These are phyloP conservation scores for Liparis tanakae DNA, from an alignment of 2,797 vertebrate genomes.

Conservation along the genomic window DNA sequence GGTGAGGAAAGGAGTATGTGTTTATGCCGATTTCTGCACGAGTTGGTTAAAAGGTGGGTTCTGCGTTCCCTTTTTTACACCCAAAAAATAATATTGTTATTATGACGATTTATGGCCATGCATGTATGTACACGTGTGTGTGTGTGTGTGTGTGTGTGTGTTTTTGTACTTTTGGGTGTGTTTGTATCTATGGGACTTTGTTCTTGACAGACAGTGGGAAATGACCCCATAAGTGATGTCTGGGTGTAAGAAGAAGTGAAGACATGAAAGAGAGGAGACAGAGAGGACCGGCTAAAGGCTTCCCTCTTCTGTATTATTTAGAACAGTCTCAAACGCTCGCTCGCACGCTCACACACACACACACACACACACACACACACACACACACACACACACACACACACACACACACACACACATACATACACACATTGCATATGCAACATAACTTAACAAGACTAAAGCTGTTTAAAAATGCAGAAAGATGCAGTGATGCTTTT, in stretches of 20 bases:
- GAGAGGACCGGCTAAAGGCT: conserved; percentile 51
- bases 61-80: conserved; percentile 19
- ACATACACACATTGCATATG: conserved; percentile 5
- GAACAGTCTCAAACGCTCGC: conserved; percentile 4
- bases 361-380: neutral
- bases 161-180: neutral
- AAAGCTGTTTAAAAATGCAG: conserved; percentile 75
- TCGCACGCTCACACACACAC: neutral
- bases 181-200: conserved; percentile 20
- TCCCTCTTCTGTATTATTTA: conserved; percentile 70
- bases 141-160: conserved; percentile 4
- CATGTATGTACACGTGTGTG: neutral
- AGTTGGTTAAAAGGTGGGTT: conserved; percentile 20
- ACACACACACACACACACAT: neutral
- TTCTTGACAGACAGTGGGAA: conserved; percentile 43
- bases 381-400: neutral
- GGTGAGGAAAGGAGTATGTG: conserved; percentile 16
- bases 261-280: conserved; percentile 43
- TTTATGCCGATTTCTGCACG: conserved; percentile 20
- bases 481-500: conserved; percentile 64
- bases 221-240: conserved; percentile 44
- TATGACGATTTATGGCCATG: conserved; percentile 16
- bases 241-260: conserved; percentile 47
- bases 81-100: conserved; percentile 1
- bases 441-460: conserved; percentile 54